A percentile compares a stretch with the other conserved stretches of the same genome.
phyloP scores from a whole-genome alignment of 2,888 invertebrate species.

The Drosophila melanosoma region DNA sequence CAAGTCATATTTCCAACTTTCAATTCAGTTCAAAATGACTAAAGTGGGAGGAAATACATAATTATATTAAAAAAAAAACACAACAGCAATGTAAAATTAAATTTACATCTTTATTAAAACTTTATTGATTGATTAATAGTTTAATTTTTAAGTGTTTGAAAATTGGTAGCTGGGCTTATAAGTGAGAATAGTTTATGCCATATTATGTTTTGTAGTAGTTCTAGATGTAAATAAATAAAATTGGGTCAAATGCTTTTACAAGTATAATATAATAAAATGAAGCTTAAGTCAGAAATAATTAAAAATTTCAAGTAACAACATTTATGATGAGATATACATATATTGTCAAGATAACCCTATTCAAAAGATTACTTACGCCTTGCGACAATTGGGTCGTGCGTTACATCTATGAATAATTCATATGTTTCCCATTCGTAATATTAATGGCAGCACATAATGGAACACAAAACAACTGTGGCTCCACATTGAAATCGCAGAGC shows the following conservation, averaged over 20 bases:
- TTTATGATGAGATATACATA: background rate
- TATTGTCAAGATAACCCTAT: background rate
- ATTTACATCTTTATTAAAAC: background rate
- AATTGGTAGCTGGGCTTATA: background rate
- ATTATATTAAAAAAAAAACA: background rate
- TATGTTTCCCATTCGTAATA: conserved; percentile 60
- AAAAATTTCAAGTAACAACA: background rate
- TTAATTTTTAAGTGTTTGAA: background rate
- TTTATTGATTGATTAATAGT: background rate
- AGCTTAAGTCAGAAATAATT: background rate
- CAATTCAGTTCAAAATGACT: background rate
- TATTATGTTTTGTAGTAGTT: background rate
- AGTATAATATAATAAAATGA: background rate
- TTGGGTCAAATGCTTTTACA: background rate
- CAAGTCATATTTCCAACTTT: background rate
- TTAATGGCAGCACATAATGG: conserved; percentile 67
- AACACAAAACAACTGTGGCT: conserved; percentile 52
- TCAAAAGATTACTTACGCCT: conserved; percentile 48
- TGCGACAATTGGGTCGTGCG: conserved; percentile 60
- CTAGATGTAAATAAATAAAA: background rate
- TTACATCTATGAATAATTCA: conserved; percentile 72
- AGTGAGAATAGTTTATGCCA: background rate
- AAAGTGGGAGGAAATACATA: background rate
- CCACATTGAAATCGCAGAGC: conserved; percentile 5
- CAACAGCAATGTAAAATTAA: background rate